These are phyloP conservation scores for Atta cephalotes DNA, from an alignment of 1,140 invertebrate genomes.

Conservation along the genomic window DNA sequence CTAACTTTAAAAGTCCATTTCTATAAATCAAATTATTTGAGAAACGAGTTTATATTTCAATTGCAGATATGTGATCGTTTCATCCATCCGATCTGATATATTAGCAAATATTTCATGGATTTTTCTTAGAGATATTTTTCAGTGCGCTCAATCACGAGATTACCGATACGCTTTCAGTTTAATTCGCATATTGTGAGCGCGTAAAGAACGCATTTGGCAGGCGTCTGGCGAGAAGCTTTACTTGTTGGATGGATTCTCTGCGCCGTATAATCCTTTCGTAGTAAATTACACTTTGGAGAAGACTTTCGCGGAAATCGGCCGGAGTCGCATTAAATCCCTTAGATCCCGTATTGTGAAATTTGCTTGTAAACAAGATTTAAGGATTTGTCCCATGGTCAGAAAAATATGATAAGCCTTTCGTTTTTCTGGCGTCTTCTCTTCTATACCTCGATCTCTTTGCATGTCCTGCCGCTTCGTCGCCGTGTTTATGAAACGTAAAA, in stretches of 20 bases:
- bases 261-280: constrained; percentile 81
- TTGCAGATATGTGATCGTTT: neutral
- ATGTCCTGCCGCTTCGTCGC: constrained; percentile 15
- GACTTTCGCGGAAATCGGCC: constrained; percentile 75
- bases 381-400: constrained; percentile 79
- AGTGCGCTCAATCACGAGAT: neutral
- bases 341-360: constrained; percentile 80
- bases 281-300: constrained; percentile 81
- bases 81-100: neutral
- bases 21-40: constrained; percentile 21
- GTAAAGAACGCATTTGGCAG: constrained; percentile 76
- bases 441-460: constrained; percentile 31
- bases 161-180: constrained; percentile 26
- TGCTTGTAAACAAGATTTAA: constrained; percentile 83
- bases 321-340: constrained; percentile 78
- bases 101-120: constrained; percentile 18
- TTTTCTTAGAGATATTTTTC: constrained; percentile 1
- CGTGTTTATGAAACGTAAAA: constrained; percentile 86
- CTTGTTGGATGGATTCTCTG: constrained; percentile 49
- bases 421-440: constrained; percentile 63
- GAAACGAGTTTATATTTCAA: neutral
- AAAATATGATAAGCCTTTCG: constrained; percentile 81
- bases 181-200: constrained; percentile 72
- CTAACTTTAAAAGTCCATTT: constrained; percentile 17
- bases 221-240: constrained; percentile 68